Evolutionary conservation across 2,113 vertebrate genomes (phyloP).

Genomic region (Brachyistius frenatus): DNA sequence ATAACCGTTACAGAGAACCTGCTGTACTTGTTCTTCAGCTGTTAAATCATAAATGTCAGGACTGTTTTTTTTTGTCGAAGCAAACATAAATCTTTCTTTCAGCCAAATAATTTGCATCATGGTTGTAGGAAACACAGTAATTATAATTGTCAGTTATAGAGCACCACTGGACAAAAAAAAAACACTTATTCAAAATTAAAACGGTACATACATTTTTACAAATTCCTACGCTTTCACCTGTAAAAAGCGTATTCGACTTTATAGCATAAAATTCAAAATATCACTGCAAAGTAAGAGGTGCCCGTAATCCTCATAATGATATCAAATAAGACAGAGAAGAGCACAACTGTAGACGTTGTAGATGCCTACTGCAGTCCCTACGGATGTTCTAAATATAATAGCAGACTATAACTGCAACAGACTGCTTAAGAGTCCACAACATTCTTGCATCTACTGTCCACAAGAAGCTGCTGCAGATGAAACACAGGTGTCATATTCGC

Average conservation of each 20-base stretch:
- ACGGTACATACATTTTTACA: neutral
- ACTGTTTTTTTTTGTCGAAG: slow-evolving; percentile 12
- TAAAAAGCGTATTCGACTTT: neutral
- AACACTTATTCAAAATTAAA: neutral
- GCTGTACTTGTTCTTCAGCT: slow-evolving; percentile 53
- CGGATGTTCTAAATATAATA: too few species aligned
- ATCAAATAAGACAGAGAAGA: neutral
- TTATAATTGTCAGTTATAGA: neutral
- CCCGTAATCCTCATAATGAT: neutral
- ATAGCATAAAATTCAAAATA: too few species aligned
- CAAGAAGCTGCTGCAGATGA: too few species aligned
- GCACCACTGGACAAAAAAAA: neutral
- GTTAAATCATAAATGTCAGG: slow-evolving; percentile 10
- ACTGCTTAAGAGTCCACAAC: too few species aligned
- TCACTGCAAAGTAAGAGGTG: neutral
- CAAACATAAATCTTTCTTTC: neutral
- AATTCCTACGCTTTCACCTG: neutral
- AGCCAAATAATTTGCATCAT: neutral
- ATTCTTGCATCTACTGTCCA: too few species aligned
- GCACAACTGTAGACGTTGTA: neutral
- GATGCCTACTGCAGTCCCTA: neutral
- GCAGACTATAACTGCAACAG: too few species aligned
- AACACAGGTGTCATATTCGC: too few species aligned
- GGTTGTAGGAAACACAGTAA: neutral
- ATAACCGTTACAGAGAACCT: slow-evolving; percentile 53